A percentile compares a stretch with the other conserved stretches of the same genome.
Conservation (phyloP, 2,797 vertebrate species). For the Liasis olivaceus region DNA sequence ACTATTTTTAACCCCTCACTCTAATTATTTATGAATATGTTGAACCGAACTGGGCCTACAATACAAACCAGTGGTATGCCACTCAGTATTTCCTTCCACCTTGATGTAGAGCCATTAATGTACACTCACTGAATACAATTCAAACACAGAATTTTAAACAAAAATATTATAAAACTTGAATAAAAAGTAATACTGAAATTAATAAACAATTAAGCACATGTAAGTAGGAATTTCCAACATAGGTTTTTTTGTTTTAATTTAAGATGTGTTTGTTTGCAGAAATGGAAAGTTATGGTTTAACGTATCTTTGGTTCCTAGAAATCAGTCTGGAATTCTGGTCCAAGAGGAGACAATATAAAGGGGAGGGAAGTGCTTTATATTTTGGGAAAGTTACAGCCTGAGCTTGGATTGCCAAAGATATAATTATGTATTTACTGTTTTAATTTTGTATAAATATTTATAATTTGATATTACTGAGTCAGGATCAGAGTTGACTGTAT, state of each 20-base stretch:
- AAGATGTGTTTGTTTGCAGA: not conserved
- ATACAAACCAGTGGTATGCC: not conserved
- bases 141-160: not conserved
- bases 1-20: not conserved
- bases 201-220: not conserved
- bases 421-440: slow-evolving; percentile 51
- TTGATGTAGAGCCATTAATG: not conserved
- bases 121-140: not conserved
- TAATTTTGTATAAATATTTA: slow-evolving; percentile 45
- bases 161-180: not conserved
- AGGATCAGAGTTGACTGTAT: not conserved
- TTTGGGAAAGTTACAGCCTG: slow-evolving; percentile 48
- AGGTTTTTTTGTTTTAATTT: not conserved
- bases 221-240: not conserved
- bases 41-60: not conserved
- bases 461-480: not conserved
- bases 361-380: slow-evolving; percentile 33
- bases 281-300: not conserved
- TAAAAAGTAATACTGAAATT: not conserved
- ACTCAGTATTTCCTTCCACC: not conserved
- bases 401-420: slow-evolving; percentile 55
- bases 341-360: slow-evolving; percentile 40
- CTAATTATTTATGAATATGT: not conserved
- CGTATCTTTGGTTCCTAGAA: not conserved
- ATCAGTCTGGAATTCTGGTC: slow-evolving; percentile 14